Conservation (phyloP, 2,888 invertebrate species). For the Terebella lapidaria region DNA sequence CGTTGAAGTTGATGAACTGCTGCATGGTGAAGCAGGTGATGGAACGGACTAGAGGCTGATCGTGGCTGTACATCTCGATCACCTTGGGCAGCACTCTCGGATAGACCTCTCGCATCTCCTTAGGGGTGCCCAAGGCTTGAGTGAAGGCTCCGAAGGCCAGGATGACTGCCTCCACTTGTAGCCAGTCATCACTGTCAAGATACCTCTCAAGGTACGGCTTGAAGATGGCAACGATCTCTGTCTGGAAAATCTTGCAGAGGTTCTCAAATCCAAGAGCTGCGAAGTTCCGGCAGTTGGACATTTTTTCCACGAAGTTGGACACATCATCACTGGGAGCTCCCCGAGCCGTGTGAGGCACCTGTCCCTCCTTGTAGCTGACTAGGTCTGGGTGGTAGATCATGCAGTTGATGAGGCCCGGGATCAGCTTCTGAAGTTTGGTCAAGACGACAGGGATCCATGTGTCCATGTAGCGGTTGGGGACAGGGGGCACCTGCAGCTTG, state of each 20-base stretch:
- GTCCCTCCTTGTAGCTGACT: slow-evolving; percentile 7
- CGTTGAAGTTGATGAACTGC: slow-evolving; percentile 17
- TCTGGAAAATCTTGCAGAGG: slow-evolving; percentile 18
- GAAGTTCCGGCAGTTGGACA: slow-evolving; percentile 16
- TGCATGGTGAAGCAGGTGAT: slow-evolving; percentile 24
- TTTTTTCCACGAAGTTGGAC: slow-evolving; percentile 11
- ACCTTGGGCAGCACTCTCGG: slow-evolving; percentile 11
- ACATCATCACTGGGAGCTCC: not conserved
- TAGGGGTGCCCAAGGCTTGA: slow-evolving; percentile 20
- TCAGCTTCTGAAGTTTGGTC: slow-evolving; percentile 12
- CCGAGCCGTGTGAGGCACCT: not conserved
- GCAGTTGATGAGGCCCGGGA: slow-evolving; percentile 16
- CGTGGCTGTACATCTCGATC: slow-evolving; percentile 15
- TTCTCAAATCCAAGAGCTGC: slow-evolving; percentile 23
- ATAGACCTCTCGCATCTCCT: slow-evolving; percentile 16
- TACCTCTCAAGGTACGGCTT: slow-evolving; percentile 12
- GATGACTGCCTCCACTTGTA: slow-evolving; percentile 14
- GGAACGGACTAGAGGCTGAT: slow-evolving; percentile 19
- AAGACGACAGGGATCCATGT: slow-evolving; percentile 17
- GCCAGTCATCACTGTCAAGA: slow-evolving; percentile 18
- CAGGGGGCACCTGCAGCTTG: slow-evolving; percentile 19
- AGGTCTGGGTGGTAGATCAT: slow-evolving; percentile 20
- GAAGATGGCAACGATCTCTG: slow-evolving; percentile 14
- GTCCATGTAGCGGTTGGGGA: slow-evolving; percentile 16
- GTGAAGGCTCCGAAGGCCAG: slow-evolving; percentile 22